Percentiles rank a stretch among this genome's conserved stretches.
These are phyloP conservation scores for Amblyjoppa fuscipennis DNA, from an alignment of 2,888 invertebrate species.

Conservation along the genomic window DNA sequence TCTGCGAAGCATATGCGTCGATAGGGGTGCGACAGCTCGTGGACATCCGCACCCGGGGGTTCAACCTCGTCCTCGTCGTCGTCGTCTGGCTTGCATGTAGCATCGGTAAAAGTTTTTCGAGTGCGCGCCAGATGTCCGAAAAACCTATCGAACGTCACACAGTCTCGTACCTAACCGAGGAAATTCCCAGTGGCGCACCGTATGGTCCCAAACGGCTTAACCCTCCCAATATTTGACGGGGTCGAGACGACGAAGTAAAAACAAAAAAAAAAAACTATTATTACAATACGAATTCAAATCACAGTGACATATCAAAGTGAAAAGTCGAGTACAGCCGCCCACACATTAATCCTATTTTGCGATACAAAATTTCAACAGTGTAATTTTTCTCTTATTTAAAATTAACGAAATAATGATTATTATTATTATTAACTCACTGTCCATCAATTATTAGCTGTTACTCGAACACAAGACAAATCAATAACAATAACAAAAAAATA, in stretches of 20 bases:
- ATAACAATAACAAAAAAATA: background rate
- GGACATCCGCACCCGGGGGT: slow-evolving; percentile 45
- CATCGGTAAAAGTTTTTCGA: slow-evolving; percentile 57
- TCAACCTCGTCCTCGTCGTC: background rate
- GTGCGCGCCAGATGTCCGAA: slow-evolving; percentile 81
- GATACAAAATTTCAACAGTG: too few species aligned
- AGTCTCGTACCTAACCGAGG: slow-evolving; percentile 68
- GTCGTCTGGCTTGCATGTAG: slow-evolving; percentile 28
- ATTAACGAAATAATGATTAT: too few species aligned
- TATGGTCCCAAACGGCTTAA: slow-evolving; percentile 46
- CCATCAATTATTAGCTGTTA: too few species aligned
- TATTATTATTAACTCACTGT: too few species aligned
- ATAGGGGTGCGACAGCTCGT: slow-evolving; percentile 76
- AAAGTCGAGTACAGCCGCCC: background rate
- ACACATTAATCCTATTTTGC: background rate
- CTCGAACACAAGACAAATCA: too few species aligned
- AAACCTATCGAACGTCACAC: slow-evolving; percentile 25
- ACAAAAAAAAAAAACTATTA: background rate
- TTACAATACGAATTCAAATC: background rate
- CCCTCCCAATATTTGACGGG: background rate
- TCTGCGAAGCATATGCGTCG: slow-evolving; percentile 82
- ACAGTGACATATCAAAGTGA: background rate
- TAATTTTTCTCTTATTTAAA: too few species aligned
- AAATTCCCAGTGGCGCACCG: slow-evolving; percentile 78
- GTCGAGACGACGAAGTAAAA: background rate